These are phyloP conservation scores for Mythimna pallens DNA, from an alignment of 2,888 invertebrate genomes.

Conservation along the genomic window DNA sequence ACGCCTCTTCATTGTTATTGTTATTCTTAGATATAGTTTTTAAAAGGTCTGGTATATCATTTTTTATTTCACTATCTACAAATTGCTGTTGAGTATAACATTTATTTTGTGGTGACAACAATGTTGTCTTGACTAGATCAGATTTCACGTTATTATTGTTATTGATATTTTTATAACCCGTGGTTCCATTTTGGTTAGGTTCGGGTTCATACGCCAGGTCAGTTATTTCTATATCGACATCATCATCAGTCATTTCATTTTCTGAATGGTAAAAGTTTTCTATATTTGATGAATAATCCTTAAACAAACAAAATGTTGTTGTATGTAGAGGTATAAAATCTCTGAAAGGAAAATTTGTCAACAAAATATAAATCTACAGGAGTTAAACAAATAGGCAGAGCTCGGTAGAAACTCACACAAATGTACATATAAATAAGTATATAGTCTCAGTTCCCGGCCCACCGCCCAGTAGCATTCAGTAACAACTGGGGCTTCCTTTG, in stretches of 20 bases:
- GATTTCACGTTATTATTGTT: constrained; percentile 83
- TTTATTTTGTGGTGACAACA: constrained; percentile 62
- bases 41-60: constrained; percentile 85
- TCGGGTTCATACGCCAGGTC: constrained; percentile 77
- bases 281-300: constrained; percentile 88
- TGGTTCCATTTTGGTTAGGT: constrained; percentile 69
- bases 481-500: constrained; percentile 76
- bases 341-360: constrained; percentile 10
- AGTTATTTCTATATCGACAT: constrained; percentile 84
- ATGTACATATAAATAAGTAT: constrained; percentile 32
- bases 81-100: constrained; percentile 61
- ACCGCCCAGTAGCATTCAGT: constrained; percentile 59
- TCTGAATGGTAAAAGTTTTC: constrained; percentile 88
- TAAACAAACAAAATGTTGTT: constrained; percentile 59
- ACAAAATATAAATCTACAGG: constrained; percentile 21
- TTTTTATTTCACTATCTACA: constrained; percentile 73
- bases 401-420: constrained; percentile 24
- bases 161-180: constrained; percentile 78
- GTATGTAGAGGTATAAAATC: neutral
- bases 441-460: constrained; percentile 35
- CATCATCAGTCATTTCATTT: constrained; percentile 89
- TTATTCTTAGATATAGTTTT: constrained; percentile 85
- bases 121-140: constrained; percentile 64
- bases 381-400: constrained; percentile 16
- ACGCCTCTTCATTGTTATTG: constrained; percentile 77